Evolutionary conservation across 2,888 invertebrate species (phyloP).

Genomic region (Spilarctia lutea): DNA sequence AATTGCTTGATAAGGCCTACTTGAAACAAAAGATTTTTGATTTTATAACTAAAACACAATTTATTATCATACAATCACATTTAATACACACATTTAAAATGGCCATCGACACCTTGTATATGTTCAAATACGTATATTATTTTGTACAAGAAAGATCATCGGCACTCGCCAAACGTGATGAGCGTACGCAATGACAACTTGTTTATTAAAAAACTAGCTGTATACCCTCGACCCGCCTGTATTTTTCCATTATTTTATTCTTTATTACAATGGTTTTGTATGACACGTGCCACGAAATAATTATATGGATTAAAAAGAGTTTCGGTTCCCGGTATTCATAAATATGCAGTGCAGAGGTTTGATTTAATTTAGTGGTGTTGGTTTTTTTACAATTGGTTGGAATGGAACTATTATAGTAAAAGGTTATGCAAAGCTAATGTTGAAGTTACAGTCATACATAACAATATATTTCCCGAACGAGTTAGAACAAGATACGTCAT

Average conservation of each 20-base stretch:
- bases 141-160: conserved; percentile 55
- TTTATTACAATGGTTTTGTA: conserved; percentile 50
- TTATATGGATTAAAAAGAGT: conserved; percentile 37
- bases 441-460: not conserved
- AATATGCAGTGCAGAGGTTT: conserved; percentile 19
- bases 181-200: conserved; percentile 37
- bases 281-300: conserved; percentile 47
- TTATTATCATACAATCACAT: conserved; percentile 15
- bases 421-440: too few species aligned
- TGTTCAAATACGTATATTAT: conserved; percentile 48
- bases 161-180: conserved; percentile 52
- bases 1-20: too few species aligned
- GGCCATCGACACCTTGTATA: conserved; percentile 16
- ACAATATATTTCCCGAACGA: not conserved
- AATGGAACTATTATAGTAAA: not conserved
- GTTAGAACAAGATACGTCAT: not conserved
- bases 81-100: conserved; percentile 35
- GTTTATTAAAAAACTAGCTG: conserved; percentile 43
- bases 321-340: conserved; percentile 43
- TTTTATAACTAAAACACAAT: not conserved
- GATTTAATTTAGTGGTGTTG: conserved; percentile 31
- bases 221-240: conserved; percentile 34
- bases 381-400: conserved; percentile 11
- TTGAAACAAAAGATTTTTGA: too few species aligned
- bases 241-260: conserved; percentile 56